Percentiles rank a stretch among this genome's conserved stretches.
These are phyloP conservation scores for Archips crataeganus DNA, from an alignment of 2,888 invertebrate genomes.

Conservation along the genomic window DNA sequence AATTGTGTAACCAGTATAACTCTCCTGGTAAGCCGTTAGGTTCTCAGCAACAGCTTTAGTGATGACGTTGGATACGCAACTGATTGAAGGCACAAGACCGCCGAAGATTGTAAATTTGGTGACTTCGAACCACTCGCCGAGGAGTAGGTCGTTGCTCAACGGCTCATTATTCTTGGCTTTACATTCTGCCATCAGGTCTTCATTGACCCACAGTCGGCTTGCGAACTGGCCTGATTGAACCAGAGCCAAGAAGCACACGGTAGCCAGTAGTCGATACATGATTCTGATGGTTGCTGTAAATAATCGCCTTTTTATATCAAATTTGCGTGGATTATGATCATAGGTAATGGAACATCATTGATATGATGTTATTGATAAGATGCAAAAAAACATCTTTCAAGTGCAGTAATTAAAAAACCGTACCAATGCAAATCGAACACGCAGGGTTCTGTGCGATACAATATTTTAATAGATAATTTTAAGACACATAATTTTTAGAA, in stretches of 20 bases:
- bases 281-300: background rate
- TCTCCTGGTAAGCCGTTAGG: background rate
- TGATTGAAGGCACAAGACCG: background rate
- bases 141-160: background rate
- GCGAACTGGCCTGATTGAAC: background rate
- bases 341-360: background rate
- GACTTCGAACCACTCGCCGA: conserved; percentile 15
- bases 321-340: background rate
- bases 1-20: background rate
- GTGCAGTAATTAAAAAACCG: no score
- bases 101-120: background rate
- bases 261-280: conserved; percentile 2
- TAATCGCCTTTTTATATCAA: conserved; percentile 17
- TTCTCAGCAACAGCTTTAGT: conserved; percentile 1
- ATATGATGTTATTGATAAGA: no score
- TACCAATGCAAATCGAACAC: no score
- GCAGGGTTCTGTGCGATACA: no score
- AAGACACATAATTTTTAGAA: no score
- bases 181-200: conserved; percentile 1
- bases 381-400: no score
- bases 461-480: no score
- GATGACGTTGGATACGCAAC: background rate
- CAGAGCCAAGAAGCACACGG: background rate
- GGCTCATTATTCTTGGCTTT: background rate
- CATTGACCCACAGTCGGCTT: background rate